These are phyloP conservation scores for Hetaerina titia DNA, from an alignment of 2,888 invertebrate genomes.

Conservation along the genomic window DNA sequence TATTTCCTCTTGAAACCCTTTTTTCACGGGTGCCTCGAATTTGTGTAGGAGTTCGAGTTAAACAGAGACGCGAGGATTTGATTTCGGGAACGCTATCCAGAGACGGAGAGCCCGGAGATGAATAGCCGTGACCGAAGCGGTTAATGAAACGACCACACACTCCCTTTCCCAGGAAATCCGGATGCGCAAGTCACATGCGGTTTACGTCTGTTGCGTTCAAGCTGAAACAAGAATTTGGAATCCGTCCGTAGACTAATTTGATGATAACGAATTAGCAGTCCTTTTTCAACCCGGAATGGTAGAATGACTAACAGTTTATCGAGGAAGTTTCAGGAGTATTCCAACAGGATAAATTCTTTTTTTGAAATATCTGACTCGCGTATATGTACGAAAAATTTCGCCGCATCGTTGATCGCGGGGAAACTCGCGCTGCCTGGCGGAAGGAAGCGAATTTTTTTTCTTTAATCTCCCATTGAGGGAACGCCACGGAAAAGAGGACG, in stretches of 20 bases:
- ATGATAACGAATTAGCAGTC: neutral
- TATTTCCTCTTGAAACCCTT: neutral
- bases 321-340: neutral
- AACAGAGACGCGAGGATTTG: neutral
- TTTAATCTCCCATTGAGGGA: neutral
- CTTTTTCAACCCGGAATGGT: neutral
- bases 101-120: neutral
- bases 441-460: neutral
- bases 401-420: too few species aligned
- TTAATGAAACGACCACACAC: neutral
- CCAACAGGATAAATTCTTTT: neutral
- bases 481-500: neutral
- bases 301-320: neutral
- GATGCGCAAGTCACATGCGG: neutral
- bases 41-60: neutral
- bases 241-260: neutral
- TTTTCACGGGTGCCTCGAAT: neutral
- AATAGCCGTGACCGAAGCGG: neutral
- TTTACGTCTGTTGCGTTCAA: neutral
- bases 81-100: neutral
- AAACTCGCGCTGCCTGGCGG: neutral
- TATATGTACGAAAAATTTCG: too few species aligned
- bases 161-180: neutral
- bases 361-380: neutral
- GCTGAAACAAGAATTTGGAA: neutral